Base-by-base conservation (phyloP, 92 coral and sea anemone genomes). In the Metridium senile region DNA sequence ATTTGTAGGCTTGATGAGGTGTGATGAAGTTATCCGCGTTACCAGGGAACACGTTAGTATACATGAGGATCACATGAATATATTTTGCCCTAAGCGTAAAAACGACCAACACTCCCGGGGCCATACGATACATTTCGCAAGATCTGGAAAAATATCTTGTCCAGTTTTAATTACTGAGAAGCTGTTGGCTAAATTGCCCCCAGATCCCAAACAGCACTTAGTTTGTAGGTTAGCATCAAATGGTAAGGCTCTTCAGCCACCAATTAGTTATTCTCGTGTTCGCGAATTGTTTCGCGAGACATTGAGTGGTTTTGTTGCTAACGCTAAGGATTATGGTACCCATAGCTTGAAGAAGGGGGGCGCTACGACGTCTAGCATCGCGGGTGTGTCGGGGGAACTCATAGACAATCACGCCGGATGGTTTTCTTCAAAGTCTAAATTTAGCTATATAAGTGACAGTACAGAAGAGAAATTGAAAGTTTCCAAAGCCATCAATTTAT, bases 291-390 rank as follows among this genome's bases (percentile, higher is more conserved):
- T 84, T 19, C 58, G 65, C 11, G 62, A 72, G 46, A 70, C 81
- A 18, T 25, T 84, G 11, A 53, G 67, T 22, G 21, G 23, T 4
- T 63, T 85, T 64, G 74, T 79, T 66, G 35, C 45, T 1, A 57
- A 74, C 68, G 9, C 33, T 58, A 33, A 39, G 21, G 53, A 52
- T 20, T 81, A 69, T 31, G 86, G 82, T 71, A 75, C 74, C 23
- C 90, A 81, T 43, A 86, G 83, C 45, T 72, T 85, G 1, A 79
- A 74, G 74, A 67, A 75, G 58, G 89, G 78, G n/a, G 82, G 77
- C 1, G 85, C 89, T 21, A 69, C 80, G 58, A 79, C 81, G 43
- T 73, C 77, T 2, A 33, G 39, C 21, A 53, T 64, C 34, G 66
- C 80, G 2, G 81, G 84, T 6, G 47, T 76, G 20, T 52, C 87